These are phyloP conservation scores for Pollachius pollachius DNA, from an alignment of 2,113 vertebrate species.

Conservation along the genomic window DNA sequence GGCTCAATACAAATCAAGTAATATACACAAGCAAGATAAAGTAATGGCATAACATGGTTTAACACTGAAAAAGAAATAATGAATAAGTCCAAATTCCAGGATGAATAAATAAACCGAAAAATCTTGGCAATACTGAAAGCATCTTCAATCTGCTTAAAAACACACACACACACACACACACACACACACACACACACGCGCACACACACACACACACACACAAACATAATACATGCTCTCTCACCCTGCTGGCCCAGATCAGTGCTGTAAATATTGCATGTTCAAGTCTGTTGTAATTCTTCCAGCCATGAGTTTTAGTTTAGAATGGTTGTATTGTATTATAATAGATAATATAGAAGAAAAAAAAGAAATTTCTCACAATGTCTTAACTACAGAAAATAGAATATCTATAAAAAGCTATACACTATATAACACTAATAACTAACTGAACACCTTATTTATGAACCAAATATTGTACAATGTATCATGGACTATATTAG, in stretches of 20 bases:
- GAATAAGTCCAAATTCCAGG: slow-evolving; percentile 12
- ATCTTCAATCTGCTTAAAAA: slow-evolving; percentile 18
- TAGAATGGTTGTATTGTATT: slow-evolving; percentile 54
- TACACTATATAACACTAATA: slow-evolving; percentile 53
- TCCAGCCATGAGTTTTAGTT: slow-evolving; percentile 52
- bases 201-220: slow-evolving; percentile 17
- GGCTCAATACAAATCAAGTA: not conserved
- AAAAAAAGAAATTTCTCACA: slow-evolving; percentile 46
- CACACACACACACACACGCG: slow-evolving; percentile 26
- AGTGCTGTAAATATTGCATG: slow-evolving; percentile 76
- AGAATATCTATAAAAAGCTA: slow-evolving; percentile 32
- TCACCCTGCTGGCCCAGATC: slow-evolving; percentile 12
- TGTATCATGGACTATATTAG: slow-evolving; percentile 30
- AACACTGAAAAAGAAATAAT: not conserved
- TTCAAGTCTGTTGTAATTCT: slow-evolving; percentile 46
- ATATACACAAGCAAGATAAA: not conserved
- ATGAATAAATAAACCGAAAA: slow-evolving; percentile 19
- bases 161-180: slow-evolving; percentile 24
- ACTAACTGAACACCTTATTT: slow-evolving; percentile 60
- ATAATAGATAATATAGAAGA: slow-evolving; percentile 43
- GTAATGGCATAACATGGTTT: not conserved
- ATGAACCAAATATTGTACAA: slow-evolving; percentile 57
- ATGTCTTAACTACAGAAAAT: slow-evolving; percentile 44
- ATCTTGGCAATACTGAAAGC: slow-evolving; percentile 39
- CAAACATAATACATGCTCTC: not conserved